phyloP scores from a whole-genome alignment of 2,113 vertebrate genomes.

The Gnathonemus echidnorhynchus region DNA sequence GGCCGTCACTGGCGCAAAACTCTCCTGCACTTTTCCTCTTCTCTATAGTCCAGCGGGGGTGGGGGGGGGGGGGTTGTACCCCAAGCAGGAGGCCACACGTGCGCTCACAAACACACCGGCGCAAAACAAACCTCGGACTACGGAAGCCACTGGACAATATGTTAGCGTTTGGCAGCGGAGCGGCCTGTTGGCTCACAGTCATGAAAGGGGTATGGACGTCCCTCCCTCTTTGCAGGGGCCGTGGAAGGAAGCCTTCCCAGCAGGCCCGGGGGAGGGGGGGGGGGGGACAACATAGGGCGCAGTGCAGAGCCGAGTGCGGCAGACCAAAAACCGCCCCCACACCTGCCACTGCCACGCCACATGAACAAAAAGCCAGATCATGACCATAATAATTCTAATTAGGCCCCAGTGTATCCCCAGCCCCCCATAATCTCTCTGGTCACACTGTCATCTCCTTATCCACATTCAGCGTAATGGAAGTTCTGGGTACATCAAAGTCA shows the following conservation, averaged over 20 bases:
- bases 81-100: constrained; percentile 13
- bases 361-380: constrained; percentile 37
- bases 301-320: constrained; percentile 12
- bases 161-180: not conserved
- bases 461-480: not conserved
- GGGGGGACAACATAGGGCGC: not conserved
- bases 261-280: not conserved
- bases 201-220: not conserved
- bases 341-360: constrained; percentile 47
- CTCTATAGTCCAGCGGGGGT: not conserved
- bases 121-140: constrained; percentile 2
- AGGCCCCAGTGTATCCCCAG: not conserved
- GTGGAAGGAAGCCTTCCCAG: not conserved
- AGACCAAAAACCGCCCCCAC: constrained; percentile 32
- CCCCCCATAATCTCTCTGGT: not conserved
- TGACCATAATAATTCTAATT: constrained; percentile 42
- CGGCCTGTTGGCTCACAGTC: not conserved
- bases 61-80: not conserved
- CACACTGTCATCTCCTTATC: not conserved
- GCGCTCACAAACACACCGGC: constrained; percentile 13
- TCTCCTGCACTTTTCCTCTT: not conserved
- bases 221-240: not conserved
- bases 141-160: constrained; percentile 4
- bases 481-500: not conserved
- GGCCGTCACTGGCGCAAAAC: not conserved